phyloP scores from a whole-genome alignment of 2,797 vertebrate genomes.

The Brachymystax lenok region DNA sequence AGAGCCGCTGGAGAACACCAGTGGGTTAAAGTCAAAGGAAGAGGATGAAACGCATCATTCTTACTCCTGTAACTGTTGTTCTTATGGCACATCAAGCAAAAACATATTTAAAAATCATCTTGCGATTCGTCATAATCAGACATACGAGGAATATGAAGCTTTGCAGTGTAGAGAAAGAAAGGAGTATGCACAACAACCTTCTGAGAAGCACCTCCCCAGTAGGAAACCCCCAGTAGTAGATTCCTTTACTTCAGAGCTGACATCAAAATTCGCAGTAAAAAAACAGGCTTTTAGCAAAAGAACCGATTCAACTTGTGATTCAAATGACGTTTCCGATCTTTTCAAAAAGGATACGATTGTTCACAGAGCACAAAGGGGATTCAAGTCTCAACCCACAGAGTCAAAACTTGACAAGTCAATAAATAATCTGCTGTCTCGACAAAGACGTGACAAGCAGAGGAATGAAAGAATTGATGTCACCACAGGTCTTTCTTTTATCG shows the following conservation, averaged over 20 bases:
- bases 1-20: conserved; percentile 52
- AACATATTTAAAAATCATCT: conserved; percentile 89
- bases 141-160: conserved; percentile 56
- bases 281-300: conserved; percentile 59
- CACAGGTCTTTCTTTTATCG: conserved; percentile 72
- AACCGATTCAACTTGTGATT: conserved; percentile 68
- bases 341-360: conserved; percentile 84
- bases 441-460: conserved; percentile 82
- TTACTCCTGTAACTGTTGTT: conserved; percentile 84
- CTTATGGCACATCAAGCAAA: conserved; percentile 86
- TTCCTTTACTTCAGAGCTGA: conserved; percentile 54
- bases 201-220: conserved; percentile 44
- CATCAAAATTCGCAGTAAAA: conserved; percentile 68
- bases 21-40: conserved; percentile 34
- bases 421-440: conserved; percentile 79
- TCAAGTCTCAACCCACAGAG: conserved; percentile 80
- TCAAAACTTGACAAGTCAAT: conserved; percentile 86
- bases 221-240: conserved; percentile 57
- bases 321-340: conserved; percentile 82
- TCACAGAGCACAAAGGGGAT: conserved; percentile 83
- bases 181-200: conserved; percentile 40
- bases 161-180: conserved; percentile 17
- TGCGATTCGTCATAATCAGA: conserved; percentile 82
- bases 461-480: conserved; percentile 77
- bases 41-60: conserved; percentile 65